A percentile compares a stretch with the other conserved stretches of the same genome.
Conservation (phyloP, 2,113 vertebrate genomes). For the Anolis carolinensis region DNA sequence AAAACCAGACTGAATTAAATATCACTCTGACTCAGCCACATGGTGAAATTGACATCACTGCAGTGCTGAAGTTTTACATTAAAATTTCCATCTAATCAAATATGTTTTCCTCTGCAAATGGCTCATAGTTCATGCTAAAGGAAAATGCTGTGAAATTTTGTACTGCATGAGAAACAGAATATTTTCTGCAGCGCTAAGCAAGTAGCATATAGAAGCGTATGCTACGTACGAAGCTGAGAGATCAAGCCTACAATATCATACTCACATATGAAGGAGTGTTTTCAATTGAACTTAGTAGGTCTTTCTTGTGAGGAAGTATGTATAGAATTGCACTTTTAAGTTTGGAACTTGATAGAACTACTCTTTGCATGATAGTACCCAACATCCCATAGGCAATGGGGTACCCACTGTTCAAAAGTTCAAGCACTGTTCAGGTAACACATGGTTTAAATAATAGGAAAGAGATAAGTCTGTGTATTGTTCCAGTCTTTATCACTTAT, state of each 20-base stretch:
- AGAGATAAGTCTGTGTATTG: not conserved
- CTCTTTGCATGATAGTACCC: no score
- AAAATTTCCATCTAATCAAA: not conserved
- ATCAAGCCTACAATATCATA: not conserved
- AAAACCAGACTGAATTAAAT: not conserved
- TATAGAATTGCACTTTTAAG: no score
- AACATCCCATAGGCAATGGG: not conserved
- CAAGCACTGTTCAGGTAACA: not conserved
- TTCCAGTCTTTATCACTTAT: not conserved
- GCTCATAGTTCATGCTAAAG: not conserved
- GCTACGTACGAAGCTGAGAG: not conserved
- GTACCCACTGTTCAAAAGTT: no score
- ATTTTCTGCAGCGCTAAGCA: not conserved
- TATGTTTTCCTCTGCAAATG: not conserved
- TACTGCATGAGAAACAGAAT: not conserved
- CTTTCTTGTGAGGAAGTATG: not conserved
- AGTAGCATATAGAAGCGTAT: no score
- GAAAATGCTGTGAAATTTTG: not conserved
- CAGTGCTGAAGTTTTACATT: not conserved
- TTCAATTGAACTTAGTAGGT: not conserved
- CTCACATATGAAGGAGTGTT: not conserved
- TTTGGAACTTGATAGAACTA: no score
- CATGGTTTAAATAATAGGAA: not conserved
- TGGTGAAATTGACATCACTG: not conserved
- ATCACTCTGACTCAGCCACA: not conserved